Percentiles rank a stretch among this genome's conserved stretches.
Evolutionary conservation across 1,140 invertebrate species (phyloP).

Genomic region (Trichonephila clavata): DNA sequence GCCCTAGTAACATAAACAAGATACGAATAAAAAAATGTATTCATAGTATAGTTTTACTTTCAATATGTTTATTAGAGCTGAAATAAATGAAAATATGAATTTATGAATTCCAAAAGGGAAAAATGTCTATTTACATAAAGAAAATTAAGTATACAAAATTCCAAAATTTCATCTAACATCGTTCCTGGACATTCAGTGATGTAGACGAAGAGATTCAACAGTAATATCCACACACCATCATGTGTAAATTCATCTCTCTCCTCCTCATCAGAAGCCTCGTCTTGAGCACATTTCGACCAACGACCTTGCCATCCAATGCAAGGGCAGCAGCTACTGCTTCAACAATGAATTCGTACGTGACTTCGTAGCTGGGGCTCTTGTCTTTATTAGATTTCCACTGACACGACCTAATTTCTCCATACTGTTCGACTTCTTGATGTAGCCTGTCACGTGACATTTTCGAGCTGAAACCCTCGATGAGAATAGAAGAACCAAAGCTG

Average conservation of each 20-base stretch:
- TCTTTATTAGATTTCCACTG: background rate
- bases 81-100: background rate
- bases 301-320: background rate
- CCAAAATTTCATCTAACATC: background rate
- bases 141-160: background rate
- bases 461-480: background rate
- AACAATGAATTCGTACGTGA: background rate
- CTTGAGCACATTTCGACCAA: background rate
- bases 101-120: background rate
- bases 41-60: background rate
- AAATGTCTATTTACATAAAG: background rate
- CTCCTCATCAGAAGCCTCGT: background rate
- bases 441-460: background rate
- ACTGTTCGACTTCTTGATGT: background rate
- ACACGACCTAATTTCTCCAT: background rate
- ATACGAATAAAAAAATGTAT: too few relatives aligned
- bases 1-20: too few relatives aligned
- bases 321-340: constrained; percentile 10
- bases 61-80: background rate
- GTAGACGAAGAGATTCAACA: background rate
- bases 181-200: background rate
- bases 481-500: background rate
- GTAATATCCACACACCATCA: background rate
- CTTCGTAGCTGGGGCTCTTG: background rate
- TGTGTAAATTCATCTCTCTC: background rate